Evolutionary conservation across 2,888 invertebrate species (phyloP), one percentile per base, ranked within the genome.

Genomic region (Microdon myrmicae): DNA sequence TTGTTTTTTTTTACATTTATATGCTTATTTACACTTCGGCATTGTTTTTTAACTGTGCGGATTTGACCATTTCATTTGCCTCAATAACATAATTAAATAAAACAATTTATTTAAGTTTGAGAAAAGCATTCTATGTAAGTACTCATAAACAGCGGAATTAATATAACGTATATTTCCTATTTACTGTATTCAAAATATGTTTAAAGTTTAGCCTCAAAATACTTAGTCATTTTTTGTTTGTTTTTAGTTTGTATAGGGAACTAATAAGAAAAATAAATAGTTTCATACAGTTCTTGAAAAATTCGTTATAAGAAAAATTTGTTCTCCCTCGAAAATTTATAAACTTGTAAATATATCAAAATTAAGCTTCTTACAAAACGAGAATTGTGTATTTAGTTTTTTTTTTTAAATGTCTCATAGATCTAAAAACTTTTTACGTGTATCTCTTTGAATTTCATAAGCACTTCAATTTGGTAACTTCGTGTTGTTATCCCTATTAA

Each of bases 211-310:
- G 10, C 6, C 20, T 7, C 8, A 41, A 43, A 19, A 28, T 31
- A 22, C 22, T n/a, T 32, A 39, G 13, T 9, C 14, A 41, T 43
- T n/a, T n/a, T n/a, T 34, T 19, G 23, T 31, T 8, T 9, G 44
- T 32, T 55, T 32, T 34, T 53, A 53, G 56, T 56, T 58, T 64
- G 51, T 64, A 64, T 53, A 64, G 47, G 53, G 37, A 64, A 64
- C 64, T 64, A 58, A 64, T 58, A 58, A 29, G 41, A 37, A 26
- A 64, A 58, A 47, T 58, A 44, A 61, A 38, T 51, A 64, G 45
- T 51, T 64, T 32, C 17, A 22, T 45, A 43, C 51, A 58, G 51
- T 51, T 51, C 56, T 53, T 61, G 39, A 43, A 64, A 58, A 58
- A 64, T 58, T 64, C 58, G 64, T 56, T 51, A 32, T 35, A 23